phyloP scores from a whole-genome alignment of 2,888 invertebrate species.

The Drosophila mimica region DNA sequence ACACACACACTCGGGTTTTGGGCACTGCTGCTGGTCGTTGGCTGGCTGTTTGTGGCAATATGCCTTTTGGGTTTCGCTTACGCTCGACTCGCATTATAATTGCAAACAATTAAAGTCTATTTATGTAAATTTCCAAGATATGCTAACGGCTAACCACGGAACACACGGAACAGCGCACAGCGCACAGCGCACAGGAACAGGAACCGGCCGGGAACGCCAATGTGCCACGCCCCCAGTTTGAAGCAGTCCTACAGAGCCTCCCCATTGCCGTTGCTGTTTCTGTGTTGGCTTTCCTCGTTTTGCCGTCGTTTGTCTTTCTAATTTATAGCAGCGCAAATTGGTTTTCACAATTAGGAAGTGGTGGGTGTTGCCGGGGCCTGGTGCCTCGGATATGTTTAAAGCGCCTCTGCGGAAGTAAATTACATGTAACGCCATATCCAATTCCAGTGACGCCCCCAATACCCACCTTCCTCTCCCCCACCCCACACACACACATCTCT shows the following conservation, averaged over 20 bases:
- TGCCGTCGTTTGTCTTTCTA: slow-evolving; percentile 76
- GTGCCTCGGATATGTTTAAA: slow-evolving; percentile 72
- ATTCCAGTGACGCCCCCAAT: slow-evolving; percentile 20
- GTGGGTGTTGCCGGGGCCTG: slow-evolving; percentile 71
- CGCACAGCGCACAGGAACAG: slow-evolving; percentile 37
- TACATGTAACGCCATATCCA: slow-evolving; percentile 52
- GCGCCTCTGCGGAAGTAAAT: slow-evolving; percentile 74
- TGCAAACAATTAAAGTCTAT: slow-evolving; percentile 83
- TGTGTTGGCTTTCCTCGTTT: slow-evolving; percentile 17
- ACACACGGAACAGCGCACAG: slow-evolving; percentile 26
- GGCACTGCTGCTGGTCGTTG: slow-evolving; percentile 5
- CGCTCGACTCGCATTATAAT: slow-evolving; percentile 73
- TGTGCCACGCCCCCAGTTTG: slow-evolving; percentile 33
- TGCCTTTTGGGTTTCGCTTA: slow-evolving; percentile 45
- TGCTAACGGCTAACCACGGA: slow-evolving; percentile 50
- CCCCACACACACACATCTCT: background rate
- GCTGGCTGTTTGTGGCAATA: slow-evolving; percentile 7
- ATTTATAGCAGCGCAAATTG: slow-evolving; percentile 80
- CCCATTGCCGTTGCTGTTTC: slow-evolving; percentile 4
- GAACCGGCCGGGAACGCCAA: slow-evolving; percentile 27
- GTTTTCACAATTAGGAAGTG: slow-evolving; percentile 80
- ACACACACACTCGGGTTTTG: background rate
- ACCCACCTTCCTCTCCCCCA: background rate
- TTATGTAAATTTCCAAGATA: slow-evolving; percentile 82
- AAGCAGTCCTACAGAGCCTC: background rate